Evolutionary conservation across 2,113 vertebrate species (phyloP), one percentile per base, ranked within the genome.

Genomic region (Rhinichthys klamathensis): DNA sequence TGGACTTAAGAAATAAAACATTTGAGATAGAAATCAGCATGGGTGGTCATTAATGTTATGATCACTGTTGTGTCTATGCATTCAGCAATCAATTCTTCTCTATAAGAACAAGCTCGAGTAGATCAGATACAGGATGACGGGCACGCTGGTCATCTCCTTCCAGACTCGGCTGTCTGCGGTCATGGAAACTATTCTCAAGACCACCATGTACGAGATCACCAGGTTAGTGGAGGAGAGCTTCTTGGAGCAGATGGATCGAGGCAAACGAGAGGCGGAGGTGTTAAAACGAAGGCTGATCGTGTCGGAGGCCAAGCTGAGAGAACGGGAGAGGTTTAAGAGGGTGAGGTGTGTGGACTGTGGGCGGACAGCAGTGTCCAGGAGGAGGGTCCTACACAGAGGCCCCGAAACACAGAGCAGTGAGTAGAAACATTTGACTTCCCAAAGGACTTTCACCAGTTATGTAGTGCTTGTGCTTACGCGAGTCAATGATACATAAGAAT

Each of bases 181-280:
- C 74, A 94, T 95, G 94, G 95, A 95, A 89, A 89, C 92, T 1
- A 88, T 95, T 70, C 82, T 95, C 16, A 95, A 94, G 87, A 92
- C 93, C 0, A 92, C 94, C 12, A 91, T 95, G 91, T 93, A 89
- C 38, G 93, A 95, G 88, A 91, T 95, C 74, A 93, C 92, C 58
- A 89, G 91, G 77, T 23, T 95, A 80, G 94, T 95, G 56, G 93
- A 95, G 88, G 91, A 93, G n/a, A 90, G 93, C 16, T 90, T 95
- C 32, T 15, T 95, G 87, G 91, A 92, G 84, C 92, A 94, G 85
- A 85, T 94, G 75, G 93, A 90, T 86, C 93, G 92, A 30, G 91
- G 91, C 60, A 90, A 79, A 60, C 91, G 87, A 81, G 93, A 95
- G 87, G 90, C 92, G 81, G 92, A 94, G 76, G 81, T 92, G 10